Conservation (phyloP, 2,888 invertebrate genomes). For the Tenthredo livida region DNA sequence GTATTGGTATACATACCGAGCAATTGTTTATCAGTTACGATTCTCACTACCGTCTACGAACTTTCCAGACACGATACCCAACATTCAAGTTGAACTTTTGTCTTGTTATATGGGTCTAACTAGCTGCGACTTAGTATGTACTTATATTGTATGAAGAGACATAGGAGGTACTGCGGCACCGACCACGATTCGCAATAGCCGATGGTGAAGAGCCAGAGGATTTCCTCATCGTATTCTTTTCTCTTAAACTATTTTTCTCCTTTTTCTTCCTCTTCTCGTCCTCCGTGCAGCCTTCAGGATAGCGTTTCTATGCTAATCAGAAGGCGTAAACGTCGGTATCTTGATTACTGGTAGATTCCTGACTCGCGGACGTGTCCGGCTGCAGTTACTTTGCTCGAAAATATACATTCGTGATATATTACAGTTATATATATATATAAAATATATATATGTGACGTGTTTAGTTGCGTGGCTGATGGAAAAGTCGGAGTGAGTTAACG, state of each 20-base stretch:
- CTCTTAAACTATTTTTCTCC: slow-evolving; percentile 19
- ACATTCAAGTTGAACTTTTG: background rate
- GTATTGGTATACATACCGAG: slow-evolving; percentile 16
- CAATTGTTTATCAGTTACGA: slow-evolving; percentile 57
- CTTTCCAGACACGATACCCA: slow-evolving; percentile 38
- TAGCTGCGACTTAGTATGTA: slow-evolving; percentile 29
- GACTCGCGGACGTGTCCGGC: background rate
- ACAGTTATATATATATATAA: slow-evolving; percentile 5
- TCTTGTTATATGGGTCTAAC: background rate
- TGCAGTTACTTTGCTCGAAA: slow-evolving; percentile 21
- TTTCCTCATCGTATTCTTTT: slow-evolving; percentile 26
- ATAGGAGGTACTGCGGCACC: background rate
- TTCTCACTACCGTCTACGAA: slow-evolving; percentile 45
- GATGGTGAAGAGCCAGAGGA: background rate
- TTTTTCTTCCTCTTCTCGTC: background rate
- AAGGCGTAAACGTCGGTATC: slow-evolving; percentile 53
- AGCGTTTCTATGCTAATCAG: slow-evolving; percentile 61
- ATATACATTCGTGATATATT: slow-evolving; percentile 44
- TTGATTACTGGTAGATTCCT: slow-evolving; percentile 51
- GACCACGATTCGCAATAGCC: background rate
- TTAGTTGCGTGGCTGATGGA: slow-evolving; percentile 2
- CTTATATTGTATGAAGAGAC: background rate
- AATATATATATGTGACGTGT: background rate
- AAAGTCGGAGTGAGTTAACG: slow-evolving; percentile 17
- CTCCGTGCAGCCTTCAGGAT: slow-evolving; percentile 48